Percentiles rank a stretch among this genome's conserved stretches.
phyloP scores from a whole-genome alignment of 1,140 invertebrate species.

The Phocides pigmalion region DNA sequence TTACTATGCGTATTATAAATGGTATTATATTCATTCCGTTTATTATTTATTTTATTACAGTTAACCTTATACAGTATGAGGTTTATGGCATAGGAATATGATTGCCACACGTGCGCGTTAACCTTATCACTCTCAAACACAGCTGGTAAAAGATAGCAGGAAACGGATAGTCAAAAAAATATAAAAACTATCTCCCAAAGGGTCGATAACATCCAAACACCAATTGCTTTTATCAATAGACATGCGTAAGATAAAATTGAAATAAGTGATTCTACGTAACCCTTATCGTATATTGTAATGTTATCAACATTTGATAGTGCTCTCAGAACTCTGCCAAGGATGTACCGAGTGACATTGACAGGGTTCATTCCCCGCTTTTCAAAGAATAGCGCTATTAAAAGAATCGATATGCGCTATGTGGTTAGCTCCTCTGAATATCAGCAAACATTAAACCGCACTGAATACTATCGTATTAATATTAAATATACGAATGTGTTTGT shows the following conservation, averaged over 20 bases:
- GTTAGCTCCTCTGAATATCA: conserved; percentile 22
- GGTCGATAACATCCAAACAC: neutral
- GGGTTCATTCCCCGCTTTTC: conserved; percentile 36
- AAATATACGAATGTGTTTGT: no score
- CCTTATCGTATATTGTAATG: conserved; percentile 11
- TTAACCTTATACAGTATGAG: no score
- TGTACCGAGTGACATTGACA: conserved; percentile 28
- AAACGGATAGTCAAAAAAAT: neutral
- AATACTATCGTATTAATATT: neutral
- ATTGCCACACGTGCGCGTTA: no score
- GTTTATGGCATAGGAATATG: no score
- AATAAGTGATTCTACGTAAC: conserved; percentile 22
- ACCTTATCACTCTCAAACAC: no score
- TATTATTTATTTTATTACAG: no score
- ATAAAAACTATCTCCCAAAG: neutral
- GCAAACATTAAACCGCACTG: neutral
- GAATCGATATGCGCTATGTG: conserved; percentile 26
- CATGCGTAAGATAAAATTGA: neutral
- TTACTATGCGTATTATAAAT: no score
- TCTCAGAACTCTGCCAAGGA: conserved; percentile 38
- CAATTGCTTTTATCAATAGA: neutral
- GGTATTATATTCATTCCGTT: no score
- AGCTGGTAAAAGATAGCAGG: no score
- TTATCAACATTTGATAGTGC: conserved; percentile 32
- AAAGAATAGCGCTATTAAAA: conserved; percentile 25